Evolutionary conservation across 2,888 invertebrate species (phyloP), one percentile per base, ranked within the genome.

Genomic region (Cheilosia urbana): DNA sequence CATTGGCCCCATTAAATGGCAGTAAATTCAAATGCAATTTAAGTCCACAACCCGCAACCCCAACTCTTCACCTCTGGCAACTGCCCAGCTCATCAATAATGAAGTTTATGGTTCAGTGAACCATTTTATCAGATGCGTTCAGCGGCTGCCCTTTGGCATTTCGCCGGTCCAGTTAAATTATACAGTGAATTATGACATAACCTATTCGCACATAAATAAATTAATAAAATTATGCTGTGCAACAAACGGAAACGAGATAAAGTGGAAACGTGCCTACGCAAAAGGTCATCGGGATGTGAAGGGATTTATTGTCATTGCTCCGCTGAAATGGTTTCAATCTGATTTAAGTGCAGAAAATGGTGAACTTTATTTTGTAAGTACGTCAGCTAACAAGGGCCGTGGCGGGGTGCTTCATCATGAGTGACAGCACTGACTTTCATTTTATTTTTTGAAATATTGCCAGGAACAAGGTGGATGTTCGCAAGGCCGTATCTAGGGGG

Each of bases 71-170:
- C 19, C 21, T 34, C 19, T 37, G 21, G 24, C 62, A n/a, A 27
- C 27, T 17, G 30, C 62, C 47, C 4, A 27, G 5, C 27, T 79
- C 72, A 45, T 79, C 79, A 62, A 80, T 80, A 73, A 73, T 80
- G 73, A 60, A 73, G 65, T 80, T 80, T 80, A 66, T 73, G 73
- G 79, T 80, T 80, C 79, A 80, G 72, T 73, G 79, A 80, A 73
- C 66, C 72, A 65, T 79, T 79, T 66, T 65, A 79, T 79, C 79
- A 65, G 72, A 79, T 73, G 72, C 58, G 60, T 78, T 47, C 53
- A 65, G 11, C 63, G 65, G 45, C 66, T 79, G 72, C 53, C 79
- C 72, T 72, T 66, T 79, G 65, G 72, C 66, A 66, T 72, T 73
- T 53, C 30, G 58, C 58, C 51, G 65, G 34, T 37, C 15, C 62